These are phyloP conservation scores for Anarsia innoxiella DNA, from an alignment of 2,888 invertebrate genomes.

Conservation along the genomic window DNA sequence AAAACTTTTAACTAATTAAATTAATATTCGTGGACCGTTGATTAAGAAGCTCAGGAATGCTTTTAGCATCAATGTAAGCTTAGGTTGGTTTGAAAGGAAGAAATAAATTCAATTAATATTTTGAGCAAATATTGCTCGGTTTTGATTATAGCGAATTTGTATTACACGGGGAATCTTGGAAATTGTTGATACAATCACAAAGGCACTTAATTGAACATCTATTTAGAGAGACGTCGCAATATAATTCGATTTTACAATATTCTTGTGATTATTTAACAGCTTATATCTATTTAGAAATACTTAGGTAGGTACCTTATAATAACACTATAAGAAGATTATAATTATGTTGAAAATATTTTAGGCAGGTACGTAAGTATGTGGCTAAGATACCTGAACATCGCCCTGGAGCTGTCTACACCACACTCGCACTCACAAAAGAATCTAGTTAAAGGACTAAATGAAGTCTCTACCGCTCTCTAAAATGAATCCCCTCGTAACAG, in stretches of 20 bases:
- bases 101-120: constrained; percentile 47
- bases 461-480: constrained; percentile 16
- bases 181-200: too few species aligned
- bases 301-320: too few species aligned
- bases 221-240: constrained; percentile 23
- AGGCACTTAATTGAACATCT: constrained; percentile 31
- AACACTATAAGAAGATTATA: too few species aligned
- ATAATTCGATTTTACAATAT: too few species aligned
- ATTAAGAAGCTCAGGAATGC: constrained; percentile 62
- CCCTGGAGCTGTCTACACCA: constrained; percentile 12
- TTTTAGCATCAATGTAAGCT: constrained; percentile 52
- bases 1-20: constrained; percentile 64
- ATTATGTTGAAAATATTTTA: too few species aligned
- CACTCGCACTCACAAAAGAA: constrained; percentile 21
- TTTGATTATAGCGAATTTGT: background rate
- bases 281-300: too few species aligned
- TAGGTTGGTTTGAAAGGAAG: constrained; percentile 30
- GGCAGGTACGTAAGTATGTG: too few species aligned
- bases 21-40: constrained; percentile 63
- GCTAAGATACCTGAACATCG: too few species aligned
- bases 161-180: too few species aligned
- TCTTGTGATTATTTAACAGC: too few species aligned
- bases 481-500: constrained; percentile 19
- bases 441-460: constrained; percentile 21
- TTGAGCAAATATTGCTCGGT: constrained; percentile 33